A percentile compares a stretch with the other conserved stretches of the same genome.
These are phyloP conservation scores for Toxostoma redivivum DNA, from an alignment of 2,113 vertebrate genomes.

Conservation along the genomic window DNA sequence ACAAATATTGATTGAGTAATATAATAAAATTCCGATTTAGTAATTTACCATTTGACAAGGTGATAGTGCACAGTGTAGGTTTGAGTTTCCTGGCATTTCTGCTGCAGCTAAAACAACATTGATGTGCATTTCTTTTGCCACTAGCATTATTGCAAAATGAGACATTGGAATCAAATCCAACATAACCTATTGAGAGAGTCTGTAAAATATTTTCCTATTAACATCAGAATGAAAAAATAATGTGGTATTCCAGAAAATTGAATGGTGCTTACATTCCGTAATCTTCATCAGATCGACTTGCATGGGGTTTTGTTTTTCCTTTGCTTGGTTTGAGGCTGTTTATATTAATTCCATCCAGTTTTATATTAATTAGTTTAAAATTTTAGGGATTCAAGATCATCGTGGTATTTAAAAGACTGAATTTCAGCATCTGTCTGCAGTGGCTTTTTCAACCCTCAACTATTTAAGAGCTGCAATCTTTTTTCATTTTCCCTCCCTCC, in stretches of 20 bases:
- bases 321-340: constrained; percentile 1
- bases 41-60: constrained; percentile 45
- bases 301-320: not conserved
- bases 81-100: constrained; percentile 52
- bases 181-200: constrained; percentile 54
- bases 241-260: constrained; percentile 50
- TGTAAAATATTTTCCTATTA: constrained; percentile 63
- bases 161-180: constrained; percentile 58
- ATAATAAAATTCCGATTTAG: constrained; percentile 57
- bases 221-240: constrained; percentile 56
- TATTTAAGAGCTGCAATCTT: not conserved
- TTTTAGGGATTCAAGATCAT: constrained; percentile 1
- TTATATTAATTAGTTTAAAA: constrained; percentile 46
- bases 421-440: not conserved
- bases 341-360: constrained; percentile 38
- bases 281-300: constrained; percentile 17
- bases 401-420: not conserved
- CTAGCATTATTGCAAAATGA: constrained; percentile 67
- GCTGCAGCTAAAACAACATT: constrained; percentile 68
- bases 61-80: constrained; percentile 45
- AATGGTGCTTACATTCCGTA: constrained; percentile 43
- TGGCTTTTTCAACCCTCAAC: not conserved
- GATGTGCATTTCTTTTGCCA: constrained; percentile 65
- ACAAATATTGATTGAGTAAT: constrained; percentile 52
- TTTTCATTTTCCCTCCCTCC: not conserved